Evolutionary conservation across 2,888 invertebrate species (phyloP), one percentile per base, ranked within the genome.

Genomic region (Phorcus lineatus): DNA sequence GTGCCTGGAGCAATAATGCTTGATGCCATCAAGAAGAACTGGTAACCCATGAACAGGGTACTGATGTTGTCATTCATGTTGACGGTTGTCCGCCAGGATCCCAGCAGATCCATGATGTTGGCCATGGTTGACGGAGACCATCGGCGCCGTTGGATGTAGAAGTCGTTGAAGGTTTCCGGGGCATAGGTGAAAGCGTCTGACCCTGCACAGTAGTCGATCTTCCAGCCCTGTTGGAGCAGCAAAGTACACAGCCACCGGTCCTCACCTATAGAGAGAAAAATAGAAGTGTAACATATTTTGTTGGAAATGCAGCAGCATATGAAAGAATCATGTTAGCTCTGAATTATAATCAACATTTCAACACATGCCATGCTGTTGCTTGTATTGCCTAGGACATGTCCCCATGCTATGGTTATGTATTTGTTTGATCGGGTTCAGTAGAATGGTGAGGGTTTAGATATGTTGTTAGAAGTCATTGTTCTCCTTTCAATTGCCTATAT

Each of bases 101-200:
- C 77, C 19, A 91, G 82, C 53, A 92, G 86, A 70, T 91, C 91
- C 22, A 91, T 84, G 57, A 91, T 88, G 82, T 92, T 92, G 31
- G 91, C 91, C 83, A 91, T 83, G 6, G 91, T 91, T 1, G 91
- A 91, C 2, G 92, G 91, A 17, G 89, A 86, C 91, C 92, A 92
- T 17, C 91, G 86, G 36, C 91, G 80, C 47, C 92, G 79, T 83
- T 91, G 92, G 66, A 91, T 88, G 83, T 86, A 92, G 83, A 91
- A 91, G 76, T 92, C 92, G 80, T 89, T 83, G 81, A 92, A 91
- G 0, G 87, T 85, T 82, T 91, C 90, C 0, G 92, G 92, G 9
- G 90, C 89, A 67, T 84, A 90, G 52, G 92, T 91, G 24, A 86
- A 83, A 1, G 91, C 88, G 81, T 91, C 91, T 0, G 91, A 86